Percentiles rank a stretch among this genome's conserved stretches.
Evolutionary conservation across 1,140 invertebrate species (phyloP).

Genomic region (Meloidogyne exigua): DNA sequence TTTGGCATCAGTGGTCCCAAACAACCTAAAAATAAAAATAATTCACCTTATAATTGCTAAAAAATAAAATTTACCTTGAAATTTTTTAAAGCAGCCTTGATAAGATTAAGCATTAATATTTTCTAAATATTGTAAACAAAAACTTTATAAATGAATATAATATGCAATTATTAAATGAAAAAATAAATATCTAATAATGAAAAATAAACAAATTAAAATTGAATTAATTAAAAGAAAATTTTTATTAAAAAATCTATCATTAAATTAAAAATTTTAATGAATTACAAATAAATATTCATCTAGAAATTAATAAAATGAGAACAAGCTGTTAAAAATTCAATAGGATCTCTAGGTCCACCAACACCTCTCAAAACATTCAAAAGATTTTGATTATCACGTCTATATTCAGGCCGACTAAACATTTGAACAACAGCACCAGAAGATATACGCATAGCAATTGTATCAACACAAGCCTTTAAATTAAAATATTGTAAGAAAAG

Average conservation of each 20-base stretch:
- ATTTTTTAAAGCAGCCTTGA: too few relatives aligned
- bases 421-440: background rate
- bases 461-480: slow-evolving; percentile 1
- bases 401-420: slow-evolving; percentile 16
- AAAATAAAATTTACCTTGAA: too few relatives aligned
- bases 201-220: too few relatives aligned
- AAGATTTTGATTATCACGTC: background rate
- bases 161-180: too few relatives aligned
- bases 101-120: too few relatives aligned
- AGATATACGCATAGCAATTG: background rate
- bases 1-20: too few relatives aligned
- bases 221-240: background rate
- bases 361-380: slow-evolving; percentile 5
- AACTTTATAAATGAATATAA: too few relatives aligned
- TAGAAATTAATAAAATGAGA: background rate
- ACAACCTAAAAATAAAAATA: too few relatives aligned
- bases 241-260: background rate
- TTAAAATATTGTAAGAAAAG: too few relatives aligned
- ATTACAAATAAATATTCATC: background rate
- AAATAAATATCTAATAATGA: too few relatives aligned
- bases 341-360: background rate
- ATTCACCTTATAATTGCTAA: too few relatives aligned
- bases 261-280: background rate
- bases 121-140: too few relatives aligned
- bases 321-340: slow-evolving; percentile 5